Percentiles rank a stretch among this genome's conserved stretches.
phyloP scores from a whole-genome alignment of 2,113 vertebrate genomes.

The Sprattus sprattus region DNA sequence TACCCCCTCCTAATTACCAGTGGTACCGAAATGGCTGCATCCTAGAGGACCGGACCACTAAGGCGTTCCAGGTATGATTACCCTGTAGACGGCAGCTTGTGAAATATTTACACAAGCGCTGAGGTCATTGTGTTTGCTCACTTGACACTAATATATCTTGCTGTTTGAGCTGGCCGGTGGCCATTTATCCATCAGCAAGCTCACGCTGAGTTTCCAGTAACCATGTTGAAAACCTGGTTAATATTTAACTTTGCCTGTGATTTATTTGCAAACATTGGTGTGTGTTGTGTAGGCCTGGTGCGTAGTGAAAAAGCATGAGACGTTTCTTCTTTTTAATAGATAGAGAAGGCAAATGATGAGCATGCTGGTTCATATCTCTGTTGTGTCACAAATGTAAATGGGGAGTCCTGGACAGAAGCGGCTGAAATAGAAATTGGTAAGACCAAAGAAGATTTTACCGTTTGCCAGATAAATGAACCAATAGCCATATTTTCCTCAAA shows the following conservation, averaged over 20 bases:
- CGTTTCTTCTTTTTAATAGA: constrained; percentile 51
- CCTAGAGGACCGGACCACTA: constrained; percentile 63
- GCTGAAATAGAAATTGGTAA: constrained; percentile 77
- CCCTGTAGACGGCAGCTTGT: constrained; percentile 6
- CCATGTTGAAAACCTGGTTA: constrained; percentile 12
- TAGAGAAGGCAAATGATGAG: constrained; percentile 53
- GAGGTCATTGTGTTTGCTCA: constrained; percentile 10
- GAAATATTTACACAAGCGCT: constrained; percentile 19
- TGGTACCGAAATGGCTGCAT: constrained; percentile 80
- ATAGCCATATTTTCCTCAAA: not conserved
- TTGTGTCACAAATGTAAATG: constrained; percentile 70
- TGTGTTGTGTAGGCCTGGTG: not conserved
- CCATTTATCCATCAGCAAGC: not conserved
- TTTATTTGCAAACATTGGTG: constrained; percentile 16
- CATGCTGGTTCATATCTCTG: constrained; percentile 77
- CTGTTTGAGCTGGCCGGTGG: not conserved
- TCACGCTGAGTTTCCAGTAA: not conserved
- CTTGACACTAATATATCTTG: constrained; percentile 21
- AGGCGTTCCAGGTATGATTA: constrained; percentile 69
- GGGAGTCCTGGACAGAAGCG: constrained; percentile 76
- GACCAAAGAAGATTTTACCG: not conserved
- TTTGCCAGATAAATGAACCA: not conserved
- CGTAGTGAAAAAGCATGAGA: not conserved
- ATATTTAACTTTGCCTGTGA: constrained; percentile 31
- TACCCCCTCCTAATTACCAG: constrained; percentile 78